A percentile compares a stretch with the other conserved stretches of the same genome.
Evolutionary conservation across 2,888 invertebrate genomes (phyloP).

Genomic region (Sarcophaga rosellei): DNA sequence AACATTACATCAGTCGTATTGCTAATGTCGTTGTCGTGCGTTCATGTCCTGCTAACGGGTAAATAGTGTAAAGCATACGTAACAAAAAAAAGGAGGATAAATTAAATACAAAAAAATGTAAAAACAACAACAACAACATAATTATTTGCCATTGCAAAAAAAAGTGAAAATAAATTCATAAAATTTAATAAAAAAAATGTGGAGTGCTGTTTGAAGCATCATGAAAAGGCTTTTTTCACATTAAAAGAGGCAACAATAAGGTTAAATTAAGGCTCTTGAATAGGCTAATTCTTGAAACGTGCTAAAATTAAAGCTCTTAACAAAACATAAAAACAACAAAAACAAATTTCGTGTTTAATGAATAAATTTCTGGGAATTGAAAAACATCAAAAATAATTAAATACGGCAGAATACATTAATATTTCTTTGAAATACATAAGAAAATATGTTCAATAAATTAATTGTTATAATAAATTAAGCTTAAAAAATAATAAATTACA

Average conservation of each 20-base stretch:
- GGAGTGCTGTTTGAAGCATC: neutral
- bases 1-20: slow-evolving; percentile 75
- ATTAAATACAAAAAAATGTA: neutral
- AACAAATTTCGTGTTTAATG: no score
- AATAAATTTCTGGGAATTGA: no score
- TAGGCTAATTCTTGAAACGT: no score
- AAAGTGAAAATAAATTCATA: neutral
- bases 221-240: slow-evolving; percentile 21
- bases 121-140: slow-evolving; percentile 32
- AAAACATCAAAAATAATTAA: no score
- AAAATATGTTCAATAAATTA: no score
- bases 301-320: no score
- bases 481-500: no score
- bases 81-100: slow-evolving; percentile 37
- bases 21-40: slow-evolving; percentile 78
- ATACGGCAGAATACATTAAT: no score
- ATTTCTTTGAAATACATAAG: no score
- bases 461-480: no score
- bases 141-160: neutral
- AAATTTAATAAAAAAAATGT: slow-evolving; percentile 11
- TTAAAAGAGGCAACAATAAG: slow-evolving; percentile 1
- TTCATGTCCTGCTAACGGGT: slow-evolving; percentile 73
- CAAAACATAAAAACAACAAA: no score
- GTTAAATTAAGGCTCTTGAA: neutral
- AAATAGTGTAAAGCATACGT: slow-evolving; percentile 58